Percentiles rank a stretch among this genome's conserved stretches.
phyloP scores from a whole-genome alignment of 2,797 vertebrate genomes.

The Enteromius unitaeniatus region DNA sequence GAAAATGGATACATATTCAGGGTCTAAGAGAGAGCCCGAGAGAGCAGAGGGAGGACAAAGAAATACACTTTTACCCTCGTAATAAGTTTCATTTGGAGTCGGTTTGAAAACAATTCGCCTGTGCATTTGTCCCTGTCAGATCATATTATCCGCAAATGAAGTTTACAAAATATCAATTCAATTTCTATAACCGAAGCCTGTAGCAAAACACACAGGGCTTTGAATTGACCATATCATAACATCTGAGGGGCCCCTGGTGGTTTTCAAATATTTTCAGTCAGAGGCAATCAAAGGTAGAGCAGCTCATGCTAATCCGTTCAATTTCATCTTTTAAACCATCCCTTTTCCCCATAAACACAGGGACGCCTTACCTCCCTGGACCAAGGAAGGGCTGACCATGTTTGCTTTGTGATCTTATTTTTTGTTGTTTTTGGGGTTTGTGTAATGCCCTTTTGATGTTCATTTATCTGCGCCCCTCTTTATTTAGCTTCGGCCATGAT shows the following conservation, averaged over 20 bases:
- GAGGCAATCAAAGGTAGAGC: slow-evolving; percentile 95
- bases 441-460: background rate
- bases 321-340: slow-evolving; percentile 94
- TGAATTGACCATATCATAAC: slow-evolving; percentile 85
- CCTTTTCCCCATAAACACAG: slow-evolving; percentile 85
- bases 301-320: slow-evolving; percentile 93
- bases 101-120: slow-evolving; percentile 98
- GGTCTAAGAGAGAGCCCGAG: slow-evolving; percentile 65
- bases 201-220: slow-evolving; percentile 81
- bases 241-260: slow-evolving; percentile 94
- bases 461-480: background rate
- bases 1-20: slow-evolving; percentile 96
- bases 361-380: slow-evolving; percentile 42
- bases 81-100: slow-evolving; percentile 98
- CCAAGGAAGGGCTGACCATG: slow-evolving; percentile 58
- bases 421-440: background rate
- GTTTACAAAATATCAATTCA: slow-evolving; percentile 99
- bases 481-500: background rate
- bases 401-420: slow-evolving; percentile 35
- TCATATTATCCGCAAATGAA: slow-evolving; percentile 99
- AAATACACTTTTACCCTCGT: slow-evolving; percentile 93
- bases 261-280: slow-evolving; percentile 93
- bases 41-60: slow-evolving; percentile 86
- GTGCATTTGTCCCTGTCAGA: slow-evolving; percentile 99
- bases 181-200: slow-evolving; percentile 89